Evolutionary conservation across 2,888 invertebrate species (phyloP).

Genomic region (Synanthedon tipuliformis): DNA sequence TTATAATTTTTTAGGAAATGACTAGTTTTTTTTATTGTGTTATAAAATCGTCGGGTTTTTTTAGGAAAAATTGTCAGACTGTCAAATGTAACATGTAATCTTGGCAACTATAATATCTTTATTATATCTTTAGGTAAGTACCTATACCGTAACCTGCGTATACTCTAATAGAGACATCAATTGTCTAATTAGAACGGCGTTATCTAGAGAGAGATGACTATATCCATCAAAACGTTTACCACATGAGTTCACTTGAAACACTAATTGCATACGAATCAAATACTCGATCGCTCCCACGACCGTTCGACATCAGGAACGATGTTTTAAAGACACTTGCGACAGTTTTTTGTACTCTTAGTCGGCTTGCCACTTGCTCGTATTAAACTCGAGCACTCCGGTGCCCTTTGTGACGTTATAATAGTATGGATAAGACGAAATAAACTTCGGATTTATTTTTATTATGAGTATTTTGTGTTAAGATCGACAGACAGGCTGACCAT

Average conservation of each 20-base stretch:
- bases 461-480: too few relatives aligned
- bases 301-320: conserved; percentile 4
- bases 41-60: too few relatives aligned
- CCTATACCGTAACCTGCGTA: too few relatives aligned
- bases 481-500: too few relatives aligned
- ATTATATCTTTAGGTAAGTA: too few relatives aligned
- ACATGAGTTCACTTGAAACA: conserved; percentile 46
- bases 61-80: too few relatives aligned
- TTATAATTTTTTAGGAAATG: too few relatives aligned
- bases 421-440: conserved; percentile 24
- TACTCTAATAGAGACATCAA: not conserved
- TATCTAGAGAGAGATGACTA: not conserved
- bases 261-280: conserved; percentile 23
- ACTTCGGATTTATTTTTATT: too few relatives aligned
- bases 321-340: conserved; percentile 28
- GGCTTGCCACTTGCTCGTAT: conserved; percentile 59
- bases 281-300: conserved; percentile 57
- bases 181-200: not conserved
- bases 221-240: not conserved
- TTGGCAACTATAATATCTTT: too few relatives aligned
- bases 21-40: too few relatives aligned
- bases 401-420: conserved; percentile 22
- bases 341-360: conserved; percentile 32
- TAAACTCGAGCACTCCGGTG: conserved; percentile 38
- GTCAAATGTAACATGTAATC: too few relatives aligned